Conservation (phyloP, 2,888 invertebrate species). For the Branchipolynoe longqiensis region DNA sequence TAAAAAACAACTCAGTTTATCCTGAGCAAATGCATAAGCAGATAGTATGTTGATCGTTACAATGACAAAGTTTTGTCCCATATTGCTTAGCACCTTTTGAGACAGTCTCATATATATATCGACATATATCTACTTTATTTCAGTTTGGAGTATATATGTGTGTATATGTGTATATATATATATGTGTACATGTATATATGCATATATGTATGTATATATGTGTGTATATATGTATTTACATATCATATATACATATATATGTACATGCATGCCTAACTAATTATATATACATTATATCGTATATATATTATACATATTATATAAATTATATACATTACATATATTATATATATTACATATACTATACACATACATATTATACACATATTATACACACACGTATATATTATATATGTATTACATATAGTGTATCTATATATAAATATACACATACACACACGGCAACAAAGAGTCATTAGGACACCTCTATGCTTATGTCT, state of each 20-base stretch:
- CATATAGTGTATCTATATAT: background rate
- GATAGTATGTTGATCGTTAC: no score
- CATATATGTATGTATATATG: background rate
- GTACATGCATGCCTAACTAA: background rate
- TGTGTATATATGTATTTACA: background rate
- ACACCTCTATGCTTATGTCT: slow-evolving; percentile 31
- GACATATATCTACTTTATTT: background rate
- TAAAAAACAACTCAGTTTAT: no score
- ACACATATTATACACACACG: background rate
- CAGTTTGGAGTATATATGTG: background rate
- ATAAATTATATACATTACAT: background rate
- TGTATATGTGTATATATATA: background rate
- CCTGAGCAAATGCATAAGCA: no score
- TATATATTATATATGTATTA: background rate
- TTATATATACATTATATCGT: no score
- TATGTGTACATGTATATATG: background rate
- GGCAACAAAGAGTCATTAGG: background rate
- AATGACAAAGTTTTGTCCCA: no score
- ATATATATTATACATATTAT: background rate
- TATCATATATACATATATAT: background rate
- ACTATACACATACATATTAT: background rate
- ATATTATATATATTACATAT: background rate
- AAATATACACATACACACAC: background rate
- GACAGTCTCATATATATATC: no score
- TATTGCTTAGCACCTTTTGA: no score